Conservation (phyloP, 2,888 invertebrate species). For the Spodoptera littoralis region DNA sequence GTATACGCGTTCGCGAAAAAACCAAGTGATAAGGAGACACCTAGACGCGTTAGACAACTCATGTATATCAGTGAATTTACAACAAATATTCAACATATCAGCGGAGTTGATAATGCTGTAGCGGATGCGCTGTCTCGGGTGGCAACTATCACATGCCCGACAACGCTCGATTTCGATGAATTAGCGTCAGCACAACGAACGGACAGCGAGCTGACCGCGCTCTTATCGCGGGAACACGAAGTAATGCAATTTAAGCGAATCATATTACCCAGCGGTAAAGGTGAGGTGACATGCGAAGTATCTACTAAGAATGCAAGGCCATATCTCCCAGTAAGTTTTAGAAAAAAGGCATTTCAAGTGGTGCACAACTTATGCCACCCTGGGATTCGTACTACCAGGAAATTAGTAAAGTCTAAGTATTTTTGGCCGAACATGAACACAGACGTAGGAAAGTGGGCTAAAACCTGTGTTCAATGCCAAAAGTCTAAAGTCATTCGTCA, state of each 20-base stretch:
- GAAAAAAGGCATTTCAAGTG: background rate
- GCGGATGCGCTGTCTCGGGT: background rate
- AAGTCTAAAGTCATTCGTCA: conserved; percentile 2
- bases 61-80: conserved; percentile 1
- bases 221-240: background rate
- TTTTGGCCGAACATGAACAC: conserved; percentile 8
- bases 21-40: conserved; percentile 1
- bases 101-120: background rate
- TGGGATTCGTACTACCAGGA: conserved; percentile 4
- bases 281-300: background rate
- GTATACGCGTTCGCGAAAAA: conserved; percentile 2
- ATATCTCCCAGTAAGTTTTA: conserved; percentile 2
- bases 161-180: conserved; percentile 3
- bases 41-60: background rate
- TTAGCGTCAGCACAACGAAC: conserved; percentile 1
- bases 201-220: background rate
- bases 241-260: conserved; percentile 2
- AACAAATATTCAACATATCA: background rate
- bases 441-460: conserved; percentile 5
- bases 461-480: conserved; percentile 7
- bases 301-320: conserved; percentile 1
- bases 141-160: conserved; percentile 1
- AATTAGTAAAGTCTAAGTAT: conserved; percentile 1
- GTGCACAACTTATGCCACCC: conserved; percentile 5
- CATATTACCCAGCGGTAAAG: background rate